These are phyloP conservation scores for Brachypteracias leptosomus DNA, from an alignment of 2,113 vertebrate species.

Conservation along the genomic window DNA sequence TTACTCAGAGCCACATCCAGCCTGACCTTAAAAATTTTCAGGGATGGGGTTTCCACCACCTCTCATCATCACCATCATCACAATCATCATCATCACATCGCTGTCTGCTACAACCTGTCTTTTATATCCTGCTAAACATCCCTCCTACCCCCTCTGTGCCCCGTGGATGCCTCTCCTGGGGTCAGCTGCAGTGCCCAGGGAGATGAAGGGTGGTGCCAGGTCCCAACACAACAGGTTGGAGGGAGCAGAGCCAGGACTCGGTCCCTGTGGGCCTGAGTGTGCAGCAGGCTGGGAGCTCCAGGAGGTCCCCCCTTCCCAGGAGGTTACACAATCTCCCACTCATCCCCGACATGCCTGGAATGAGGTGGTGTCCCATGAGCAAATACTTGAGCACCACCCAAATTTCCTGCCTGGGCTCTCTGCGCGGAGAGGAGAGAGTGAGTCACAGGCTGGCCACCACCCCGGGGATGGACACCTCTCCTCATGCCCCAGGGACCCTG, in stretches of 20 bases:
- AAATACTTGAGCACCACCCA: conserved; percentile 67
- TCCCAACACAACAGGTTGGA: not conserved
- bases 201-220: not conserved
- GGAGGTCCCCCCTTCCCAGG: not conserved
- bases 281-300: not conserved
- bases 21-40: too few species aligned
- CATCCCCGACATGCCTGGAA: conserved; percentile 55
- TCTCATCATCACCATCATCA: too few species aligned
- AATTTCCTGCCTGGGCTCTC: conserved; percentile 19
- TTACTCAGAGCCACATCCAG: too few species aligned
- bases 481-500: rapidly evolving
- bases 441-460: conserved; percentile 2
- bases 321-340: conserved; percentile 50
- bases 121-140: not conserved
- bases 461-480: not conserved
- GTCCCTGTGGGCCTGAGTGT: rapidly evolving
- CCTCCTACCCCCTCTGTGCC: not conserved
- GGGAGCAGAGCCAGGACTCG: not conserved
- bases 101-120: not conserved
- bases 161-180: not conserved
- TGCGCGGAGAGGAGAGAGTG: conserved; percentile 9
- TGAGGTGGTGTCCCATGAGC: conserved; percentile 60
- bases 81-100: not conserved
- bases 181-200: not conserved
- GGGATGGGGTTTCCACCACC: too few species aligned